Evolutionary conservation across 2,888 invertebrate genomes (phyloP).

Genomic region (Acronicta alni): DNA sequence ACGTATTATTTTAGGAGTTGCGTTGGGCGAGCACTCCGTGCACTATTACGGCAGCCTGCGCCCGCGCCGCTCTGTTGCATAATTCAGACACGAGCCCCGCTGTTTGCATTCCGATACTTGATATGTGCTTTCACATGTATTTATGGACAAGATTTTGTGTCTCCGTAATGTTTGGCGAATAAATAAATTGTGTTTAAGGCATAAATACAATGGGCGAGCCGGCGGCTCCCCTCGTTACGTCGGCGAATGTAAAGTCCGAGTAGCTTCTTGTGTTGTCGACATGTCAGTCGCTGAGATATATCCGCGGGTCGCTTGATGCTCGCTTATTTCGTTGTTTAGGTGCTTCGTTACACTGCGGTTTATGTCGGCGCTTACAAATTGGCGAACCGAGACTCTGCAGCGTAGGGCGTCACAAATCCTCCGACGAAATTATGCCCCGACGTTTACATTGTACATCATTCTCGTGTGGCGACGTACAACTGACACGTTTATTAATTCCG

Average conservation of each 20-base stretch:
- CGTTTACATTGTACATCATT: constrained; percentile 75
- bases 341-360: constrained; percentile 85
- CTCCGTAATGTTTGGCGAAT: constrained; percentile 89
- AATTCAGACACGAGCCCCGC: constrained; percentile 87
- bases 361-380: constrained; percentile 87
- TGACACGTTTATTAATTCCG: constrained; percentile 69
- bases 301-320: constrained; percentile 74
- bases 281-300: constrained; percentile 85
- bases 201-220: constrained; percentile 87
- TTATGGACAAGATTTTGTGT: constrained; percentile 89
- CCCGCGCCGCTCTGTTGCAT: constrained; percentile 85
- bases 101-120: constrained; percentile 89
- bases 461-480: constrained; percentile 61
- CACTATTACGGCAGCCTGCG: constrained; percentile 82
- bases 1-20: constrained; percentile 83
- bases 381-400: constrained; percentile 75
- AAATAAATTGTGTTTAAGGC: constrained; percentile 87
- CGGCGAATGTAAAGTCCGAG: constrained; percentile 86
- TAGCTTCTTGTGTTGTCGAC: constrained; percentile 82
- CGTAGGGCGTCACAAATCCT: constrained; percentile 72
- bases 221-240: constrained; percentile 87
- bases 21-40: constrained; percentile 73
- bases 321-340: constrained; percentile 82
- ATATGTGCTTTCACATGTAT: constrained; percentile 89
- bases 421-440: constrained; percentile 70